phyloP scores from a whole-genome alignment of 2,797 vertebrate species.

The Eleutherodactylus coqui region DNA sequence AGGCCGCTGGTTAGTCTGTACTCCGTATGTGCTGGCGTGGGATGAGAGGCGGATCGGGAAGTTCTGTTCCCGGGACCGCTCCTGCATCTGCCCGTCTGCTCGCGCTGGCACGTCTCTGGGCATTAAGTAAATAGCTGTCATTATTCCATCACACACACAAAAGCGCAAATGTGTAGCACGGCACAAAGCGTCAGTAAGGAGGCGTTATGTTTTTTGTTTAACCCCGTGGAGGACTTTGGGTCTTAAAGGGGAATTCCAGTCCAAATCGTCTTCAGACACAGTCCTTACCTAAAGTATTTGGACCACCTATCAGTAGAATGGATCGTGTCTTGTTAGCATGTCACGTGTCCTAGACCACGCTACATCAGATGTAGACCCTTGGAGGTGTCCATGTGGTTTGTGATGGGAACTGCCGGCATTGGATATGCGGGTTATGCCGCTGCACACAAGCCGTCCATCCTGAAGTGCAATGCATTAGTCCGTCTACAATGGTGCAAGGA shows the following conservation, averaged over 20 bases:
- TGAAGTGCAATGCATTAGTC: too few species aligned
- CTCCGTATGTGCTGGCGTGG: constrained; percentile 1
- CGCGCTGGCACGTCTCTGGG: neutral
- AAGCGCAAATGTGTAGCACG: neutral
- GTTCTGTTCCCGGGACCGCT: neutral
- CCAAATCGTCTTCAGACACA: too few species aligned
- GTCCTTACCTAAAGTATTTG: too few species aligned
- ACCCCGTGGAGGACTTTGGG: neutral
- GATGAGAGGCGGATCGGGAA: neutral
- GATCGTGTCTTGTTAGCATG: too few species aligned
- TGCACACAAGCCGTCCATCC: too few species aligned
- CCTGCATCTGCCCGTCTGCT: constrained; percentile 18
- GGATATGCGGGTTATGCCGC: too few species aligned
- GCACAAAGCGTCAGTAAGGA: neutral
- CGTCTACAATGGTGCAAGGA: too few species aligned
- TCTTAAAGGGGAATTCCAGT: neutral
- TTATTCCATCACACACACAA: constrained; percentile 12
- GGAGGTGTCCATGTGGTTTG: too few species aligned
- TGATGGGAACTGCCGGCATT: too few species aligned
- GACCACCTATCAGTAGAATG: too few species aligned
- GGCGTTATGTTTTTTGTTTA: neutral
- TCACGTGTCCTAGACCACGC: too few species aligned
- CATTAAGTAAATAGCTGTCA: constrained; percentile 14
- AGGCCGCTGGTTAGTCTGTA: neutral
- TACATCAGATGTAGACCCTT: too few species aligned